These are phyloP conservation scores for Microctonus brassicae DNA, from an alignment of 2,888 invertebrate species.

Conservation along the genomic window DNA sequence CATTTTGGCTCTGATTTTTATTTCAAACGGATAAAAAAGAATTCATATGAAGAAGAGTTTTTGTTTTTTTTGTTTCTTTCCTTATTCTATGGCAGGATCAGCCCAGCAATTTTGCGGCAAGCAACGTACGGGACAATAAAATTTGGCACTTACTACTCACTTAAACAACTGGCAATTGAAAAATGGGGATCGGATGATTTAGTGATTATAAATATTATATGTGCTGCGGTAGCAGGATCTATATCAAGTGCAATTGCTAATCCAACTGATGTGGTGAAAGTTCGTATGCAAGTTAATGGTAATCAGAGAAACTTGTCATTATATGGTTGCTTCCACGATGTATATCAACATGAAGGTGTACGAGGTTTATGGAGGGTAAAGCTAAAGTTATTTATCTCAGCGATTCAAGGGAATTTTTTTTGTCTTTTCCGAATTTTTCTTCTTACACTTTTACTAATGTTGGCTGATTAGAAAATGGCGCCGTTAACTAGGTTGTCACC, in stretches of 20 bases:
- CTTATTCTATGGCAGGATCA: constrained; percentile 77
- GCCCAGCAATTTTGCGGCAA: constrained; percentile 92
- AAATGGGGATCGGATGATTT: constrained; percentile 66
- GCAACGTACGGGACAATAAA: constrained; percentile 97
- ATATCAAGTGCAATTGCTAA: constrained; percentile 95
- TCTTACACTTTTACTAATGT: too few species aligned
- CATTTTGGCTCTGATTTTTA: neutral
- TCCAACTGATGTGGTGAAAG: constrained; percentile 96
- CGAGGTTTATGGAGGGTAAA: constrained; percentile 88
- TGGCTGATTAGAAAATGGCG: too few species aligned
- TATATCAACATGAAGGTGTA: constrained; percentile 86
- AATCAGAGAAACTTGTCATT: constrained; percentile 70
- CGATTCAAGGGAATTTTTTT: constrained; percentile 20
- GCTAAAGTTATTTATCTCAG: constrained; percentile 30
- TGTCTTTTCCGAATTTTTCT: neutral
- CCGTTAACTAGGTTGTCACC: too few species aligned
- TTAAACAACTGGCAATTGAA: constrained; percentile 75
- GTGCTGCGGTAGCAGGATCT: constrained; percentile 89
- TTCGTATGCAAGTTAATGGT: constrained; percentile 88
- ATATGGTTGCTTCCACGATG: constrained; percentile 84
- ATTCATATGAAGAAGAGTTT: neutral
- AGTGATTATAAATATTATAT: constrained; percentile 77
- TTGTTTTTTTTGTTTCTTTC: constrained; percentile 29
- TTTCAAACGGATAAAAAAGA: neutral
- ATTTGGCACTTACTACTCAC: constrained; percentile 94